Evolutionary conservation across 30 jellyfish, hydroid and myxozoan species (phyloP).

Genomic region (Aurelia aurita): DNA sequence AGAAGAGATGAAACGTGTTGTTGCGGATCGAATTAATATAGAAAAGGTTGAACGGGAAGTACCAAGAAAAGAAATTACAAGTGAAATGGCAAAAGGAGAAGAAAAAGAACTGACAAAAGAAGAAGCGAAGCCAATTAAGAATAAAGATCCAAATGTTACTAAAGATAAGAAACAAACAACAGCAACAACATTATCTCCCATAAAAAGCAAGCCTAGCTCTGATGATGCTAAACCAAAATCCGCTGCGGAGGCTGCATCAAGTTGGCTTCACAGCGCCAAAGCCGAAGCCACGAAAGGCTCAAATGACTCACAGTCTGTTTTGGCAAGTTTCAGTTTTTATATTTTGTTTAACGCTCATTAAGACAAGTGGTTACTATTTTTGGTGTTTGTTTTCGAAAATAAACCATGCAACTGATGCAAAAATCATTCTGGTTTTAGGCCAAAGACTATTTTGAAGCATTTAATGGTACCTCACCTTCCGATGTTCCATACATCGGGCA

Average conservation of each 20-base stretch:
- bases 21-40: slow-evolving; percentile 33
- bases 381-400: no score
- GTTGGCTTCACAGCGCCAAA: slow-evolving; percentile 78
- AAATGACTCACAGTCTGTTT: background rate
- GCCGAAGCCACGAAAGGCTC: slow-evolving; percentile 31
- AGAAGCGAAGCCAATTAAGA: background rate
- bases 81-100: background rate
- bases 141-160: background rate
- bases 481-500: no score
- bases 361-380: no score
- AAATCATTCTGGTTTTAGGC: no score
- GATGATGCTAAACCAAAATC: slow-evolving; percentile 2
- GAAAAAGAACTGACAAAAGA: background rate
- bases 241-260: slow-evolving; percentile 76
- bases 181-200: slow-evolving; percentile 5
- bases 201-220: background rate
- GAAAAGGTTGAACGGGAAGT: background rate
- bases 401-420: no score
- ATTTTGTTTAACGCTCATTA: background rate
- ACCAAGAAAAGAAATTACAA: background rate
- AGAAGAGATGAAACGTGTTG: slow-evolving; percentile 65
- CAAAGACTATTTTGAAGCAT: no score
- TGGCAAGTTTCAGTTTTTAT: slow-evolving; percentile 12
- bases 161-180: background rate
- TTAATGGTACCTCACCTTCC: no score